Evolutionary conservation across 2,797 vertebrate species (phyloP).

Genomic region (Choloepus didactylus): DNA sequence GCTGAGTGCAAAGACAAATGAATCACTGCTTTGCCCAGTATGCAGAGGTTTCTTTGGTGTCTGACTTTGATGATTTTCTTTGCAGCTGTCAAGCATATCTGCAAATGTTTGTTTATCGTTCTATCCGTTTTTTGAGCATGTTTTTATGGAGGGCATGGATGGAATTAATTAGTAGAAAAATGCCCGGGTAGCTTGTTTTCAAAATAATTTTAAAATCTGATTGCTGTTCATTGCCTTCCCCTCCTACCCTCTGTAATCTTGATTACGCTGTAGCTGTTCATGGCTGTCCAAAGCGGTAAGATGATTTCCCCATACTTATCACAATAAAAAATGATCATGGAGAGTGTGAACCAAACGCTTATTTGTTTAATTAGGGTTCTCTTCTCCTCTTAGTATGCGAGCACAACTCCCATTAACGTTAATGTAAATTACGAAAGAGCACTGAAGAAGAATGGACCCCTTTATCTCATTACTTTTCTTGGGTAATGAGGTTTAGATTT

Average conservation of each 20-base stretch:
- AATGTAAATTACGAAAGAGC: constrained; percentile 85
- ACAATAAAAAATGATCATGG: constrained; percentile 81
- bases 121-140: constrained; percentile 67
- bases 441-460: constrained; percentile 85
- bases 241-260: constrained; percentile 66
- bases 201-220: constrained; percentile 77
- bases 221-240: constrained; percentile 54
- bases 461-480: constrained; percentile 87
- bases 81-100: constrained; percentile 77
- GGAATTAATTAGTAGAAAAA: constrained; percentile 77
- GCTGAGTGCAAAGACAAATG: background rate
- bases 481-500: constrained; percentile 89
- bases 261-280: constrained; percentile 80
- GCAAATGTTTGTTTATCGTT: constrained; percentile 80
- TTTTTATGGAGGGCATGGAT: constrained; percentile 62
- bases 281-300: constrained; percentile 78
- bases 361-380: constrained; percentile 90
- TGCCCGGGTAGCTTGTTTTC: constrained; percentile 67
- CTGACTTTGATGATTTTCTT: constrained; percentile 75
- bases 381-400: constrained; percentile 87
- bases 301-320: constrained; percentile 84
- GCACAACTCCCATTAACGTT: constrained; percentile 88
- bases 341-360: constrained; percentile 85
- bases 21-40: background rate
- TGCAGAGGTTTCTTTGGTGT: constrained; percentile 49